A percentile compares a stretch with the other conserved stretches of the same genome.
Evolutionary conservation across 2,797 vertebrate genomes (phyloP).

Genomic region (Muscicapa striata): DNA sequence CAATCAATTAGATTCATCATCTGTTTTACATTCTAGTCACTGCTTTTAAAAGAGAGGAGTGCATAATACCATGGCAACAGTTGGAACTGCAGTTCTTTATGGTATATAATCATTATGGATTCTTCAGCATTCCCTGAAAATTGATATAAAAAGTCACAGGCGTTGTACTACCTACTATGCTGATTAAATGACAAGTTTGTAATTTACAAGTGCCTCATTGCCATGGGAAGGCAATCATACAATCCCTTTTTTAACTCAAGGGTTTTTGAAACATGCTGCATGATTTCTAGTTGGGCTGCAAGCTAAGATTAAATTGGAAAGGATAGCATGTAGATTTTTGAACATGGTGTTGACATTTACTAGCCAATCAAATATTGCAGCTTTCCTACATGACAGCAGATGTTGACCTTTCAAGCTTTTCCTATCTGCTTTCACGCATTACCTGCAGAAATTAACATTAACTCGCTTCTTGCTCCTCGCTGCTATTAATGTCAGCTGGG

Average conservation of each 20-base stretch:
- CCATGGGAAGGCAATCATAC: conserved; percentile 80
- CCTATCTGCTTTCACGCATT: conserved; percentile 76
- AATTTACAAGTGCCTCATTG: conserved; percentile 81
- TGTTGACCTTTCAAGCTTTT: conserved; percentile 82
- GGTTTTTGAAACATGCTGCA: conserved; percentile 75
- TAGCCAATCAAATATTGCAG: conserved; percentile 79
- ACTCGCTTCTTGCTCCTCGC: conserved; percentile 72
- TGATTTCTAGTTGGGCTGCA: conserved; percentile 75
- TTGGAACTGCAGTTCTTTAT: conserved; percentile 74
- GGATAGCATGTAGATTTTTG: conserved; percentile 78
- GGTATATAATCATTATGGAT: conserved; percentile 79
- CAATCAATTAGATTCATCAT: conserved; percentile 80
- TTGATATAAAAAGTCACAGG: conserved; percentile 69
- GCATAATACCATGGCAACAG: conserved; percentile 81
- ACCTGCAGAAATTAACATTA: conserved; percentile 85
- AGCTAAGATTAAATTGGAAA: conserved; percentile 79
- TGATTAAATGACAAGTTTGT: conserved; percentile 83
- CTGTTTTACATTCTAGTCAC: conserved; percentile 80
- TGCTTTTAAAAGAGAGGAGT: conserved; percentile 72
- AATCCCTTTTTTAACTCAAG: conserved; percentile 78
- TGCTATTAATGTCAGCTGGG: conserved; percentile 81
- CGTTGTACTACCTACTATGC: conserved; percentile 75
- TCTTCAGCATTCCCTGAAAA: conserved; percentile 76
- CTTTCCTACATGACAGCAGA: conserved; percentile 79
- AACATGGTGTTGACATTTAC: conserved; percentile 83